Conservation (phyloP, 2,113 vertebrate genomes). For the Promerops cafer region DNA sequence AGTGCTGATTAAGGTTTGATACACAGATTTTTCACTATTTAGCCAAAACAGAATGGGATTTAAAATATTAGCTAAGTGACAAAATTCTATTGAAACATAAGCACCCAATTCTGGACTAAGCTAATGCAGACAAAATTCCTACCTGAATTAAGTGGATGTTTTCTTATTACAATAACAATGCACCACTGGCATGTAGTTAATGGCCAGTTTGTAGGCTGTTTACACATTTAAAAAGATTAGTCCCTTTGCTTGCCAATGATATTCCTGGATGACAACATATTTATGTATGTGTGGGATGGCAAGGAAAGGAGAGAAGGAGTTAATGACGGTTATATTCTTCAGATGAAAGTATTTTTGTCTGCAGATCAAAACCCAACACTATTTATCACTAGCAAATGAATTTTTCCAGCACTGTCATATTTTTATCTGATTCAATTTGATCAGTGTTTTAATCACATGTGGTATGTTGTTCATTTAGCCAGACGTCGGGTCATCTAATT, state of each 20-base stretch:
- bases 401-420: background rate
- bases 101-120: background rate
- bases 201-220: background rate
- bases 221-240: background rate
- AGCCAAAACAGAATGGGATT: background rate
- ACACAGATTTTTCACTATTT: background rate
- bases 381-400: background rate
- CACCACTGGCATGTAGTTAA: background rate
- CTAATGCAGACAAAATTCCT: background rate
- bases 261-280: background rate
- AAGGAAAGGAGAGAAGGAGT: background rate
- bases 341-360: background rate
- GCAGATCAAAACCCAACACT: background rate
- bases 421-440: background rate
- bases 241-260: background rate
- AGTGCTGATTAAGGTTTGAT: background rate
- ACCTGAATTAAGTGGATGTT: background rate
- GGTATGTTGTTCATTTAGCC: background rate
- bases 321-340: background rate
- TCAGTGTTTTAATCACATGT: background rate
- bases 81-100: background rate
- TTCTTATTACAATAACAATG: background rate
- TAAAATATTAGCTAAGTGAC: background rate
- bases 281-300: background rate
- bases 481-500: background rate